phyloP scores from a whole-genome alignment of 2,888 invertebrate genomes.

The Ectemnius continuus region DNA sequence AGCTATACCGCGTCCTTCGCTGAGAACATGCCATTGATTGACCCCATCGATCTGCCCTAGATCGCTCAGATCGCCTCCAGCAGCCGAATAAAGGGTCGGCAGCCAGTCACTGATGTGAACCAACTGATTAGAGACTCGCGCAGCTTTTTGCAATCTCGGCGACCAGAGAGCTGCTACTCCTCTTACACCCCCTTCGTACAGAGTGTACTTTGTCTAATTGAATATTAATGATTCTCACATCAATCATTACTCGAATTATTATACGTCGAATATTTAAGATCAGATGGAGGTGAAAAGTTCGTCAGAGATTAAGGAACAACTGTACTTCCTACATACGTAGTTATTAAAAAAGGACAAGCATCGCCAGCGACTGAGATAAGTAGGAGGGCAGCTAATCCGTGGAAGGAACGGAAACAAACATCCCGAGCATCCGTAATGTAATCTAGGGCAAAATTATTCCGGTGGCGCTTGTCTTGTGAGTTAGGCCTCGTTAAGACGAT shows the following conservation, averaged over 20 bases:
- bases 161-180: slow-evolving; percentile 85
- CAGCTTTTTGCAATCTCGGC: slow-evolving; percentile 80
- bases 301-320: no score
- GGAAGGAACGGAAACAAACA: slow-evolving; percentile 6
- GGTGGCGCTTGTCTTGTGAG: slow-evolving; percentile 5
- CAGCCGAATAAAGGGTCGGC: slow-evolving; percentile 83
- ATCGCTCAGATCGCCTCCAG: slow-evolving; percentile 78
- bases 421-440: slow-evolving; percentile 8
- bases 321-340: no score
- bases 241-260: no score
- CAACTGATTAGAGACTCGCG: slow-evolving; percentile 81
- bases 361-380: background rate
- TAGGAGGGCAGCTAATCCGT: background rate
- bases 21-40: slow-evolving; percentile 79
- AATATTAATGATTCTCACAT: no score
- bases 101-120: slow-evolving; percentile 86
- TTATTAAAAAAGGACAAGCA: no score
- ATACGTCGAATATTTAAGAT: background rate
- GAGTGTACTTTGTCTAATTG: slow-evolving; percentile 82
- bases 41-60: slow-evolving; percentile 78
- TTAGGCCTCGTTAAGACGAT: slow-evolving; percentile 8
- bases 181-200: slow-evolving; percentile 86
- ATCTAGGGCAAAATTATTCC: background rate
- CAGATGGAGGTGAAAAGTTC: background rate
- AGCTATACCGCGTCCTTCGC: slow-evolving; percentile 70